Conservation (phyloP, 2,797 vertebrate species). For the Sebastes goodei region DNA sequence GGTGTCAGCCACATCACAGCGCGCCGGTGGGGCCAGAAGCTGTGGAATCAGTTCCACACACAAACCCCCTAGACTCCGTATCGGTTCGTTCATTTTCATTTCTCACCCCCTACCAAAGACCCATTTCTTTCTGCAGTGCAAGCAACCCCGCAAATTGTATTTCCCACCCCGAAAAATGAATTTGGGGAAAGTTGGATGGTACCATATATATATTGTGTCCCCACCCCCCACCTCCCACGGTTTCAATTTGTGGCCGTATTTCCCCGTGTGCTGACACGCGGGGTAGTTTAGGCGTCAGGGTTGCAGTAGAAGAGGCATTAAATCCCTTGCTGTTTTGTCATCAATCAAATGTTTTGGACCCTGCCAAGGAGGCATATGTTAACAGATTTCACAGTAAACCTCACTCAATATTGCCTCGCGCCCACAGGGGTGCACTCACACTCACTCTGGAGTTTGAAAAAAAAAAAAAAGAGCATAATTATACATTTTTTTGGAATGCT, state of each 20-base stretch:
- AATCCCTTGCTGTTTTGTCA: constrained; percentile 58
- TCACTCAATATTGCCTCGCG: constrained; percentile 34
- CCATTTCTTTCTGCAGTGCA: constrained; percentile 67
- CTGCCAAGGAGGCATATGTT: constrained; percentile 54
- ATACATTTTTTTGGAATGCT: background rate
- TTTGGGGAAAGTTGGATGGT: constrained; percentile 62
- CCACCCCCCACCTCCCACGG: background rate
- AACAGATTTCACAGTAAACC: constrained; percentile 55
- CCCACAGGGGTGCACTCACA: constrained; percentile 8
- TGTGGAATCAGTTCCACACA: constrained; percentile 42
- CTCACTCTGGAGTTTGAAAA: background rate
- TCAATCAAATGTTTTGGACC: constrained; percentile 68
- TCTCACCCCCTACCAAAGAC: constrained; percentile 38
- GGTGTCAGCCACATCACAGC: constrained; percentile 40
- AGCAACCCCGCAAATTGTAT: constrained; percentile 66
- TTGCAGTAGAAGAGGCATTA: constrained; percentile 52
- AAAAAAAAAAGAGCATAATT: constrained; percentile 1
- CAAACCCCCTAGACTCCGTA: constrained; percentile 38
- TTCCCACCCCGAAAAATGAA: constrained; percentile 46
- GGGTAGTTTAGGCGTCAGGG: constrained; percentile 20
- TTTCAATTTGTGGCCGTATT: constrained; percentile 65
- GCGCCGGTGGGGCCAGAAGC: constrained; percentile 9
- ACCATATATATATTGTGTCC: constrained; percentile 39
- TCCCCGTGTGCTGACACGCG: constrained; percentile 39
- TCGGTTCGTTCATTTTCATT: constrained; percentile 55